phyloP scores from a whole-genome alignment of 1,140 invertebrate species.

The Pachypeltis micranthus region DNA sequence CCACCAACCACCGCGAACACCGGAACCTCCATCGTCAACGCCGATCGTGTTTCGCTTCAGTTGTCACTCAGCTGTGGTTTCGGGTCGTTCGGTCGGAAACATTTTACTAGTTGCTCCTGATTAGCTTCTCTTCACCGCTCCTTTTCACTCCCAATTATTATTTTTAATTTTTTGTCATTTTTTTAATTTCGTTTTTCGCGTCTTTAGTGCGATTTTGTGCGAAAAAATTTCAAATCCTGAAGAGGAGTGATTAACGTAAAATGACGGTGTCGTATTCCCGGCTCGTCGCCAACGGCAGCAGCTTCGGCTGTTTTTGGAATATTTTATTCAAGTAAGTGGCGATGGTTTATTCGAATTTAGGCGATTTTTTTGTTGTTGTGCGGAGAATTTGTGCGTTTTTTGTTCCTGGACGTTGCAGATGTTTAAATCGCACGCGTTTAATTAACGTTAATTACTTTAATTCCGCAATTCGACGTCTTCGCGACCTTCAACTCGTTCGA shows the following conservation, averaged over 20 bases:
- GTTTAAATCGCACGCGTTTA: no score
- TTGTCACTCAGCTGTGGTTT: constrained; percentile 2
- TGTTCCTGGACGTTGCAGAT: no score
- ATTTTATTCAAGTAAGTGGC: constrained; percentile 68
- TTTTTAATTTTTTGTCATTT: not conserved
- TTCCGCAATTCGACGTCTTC: no score
- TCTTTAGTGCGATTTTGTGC: not conserved
- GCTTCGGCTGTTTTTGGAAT: constrained; percentile 80
- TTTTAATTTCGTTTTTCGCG: not conserved
- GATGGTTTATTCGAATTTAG: no score
- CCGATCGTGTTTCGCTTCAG: no score
- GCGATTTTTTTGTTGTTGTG: no score
- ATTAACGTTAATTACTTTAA: no score
- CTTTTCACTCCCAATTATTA: not conserved
- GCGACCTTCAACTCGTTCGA: no score
- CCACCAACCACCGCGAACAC: not conserved
- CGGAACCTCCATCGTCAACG: no score
- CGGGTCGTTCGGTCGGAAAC: not conserved
- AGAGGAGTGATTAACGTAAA: not conserved
- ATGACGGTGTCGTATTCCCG: constrained; percentile 82
- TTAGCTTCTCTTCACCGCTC: no score
- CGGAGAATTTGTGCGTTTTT: no score
- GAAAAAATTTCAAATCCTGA: not conserved
- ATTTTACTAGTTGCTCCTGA: not conserved
- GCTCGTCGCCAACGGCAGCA: constrained; percentile 78